Base-by-base conservation (phyloP, 2,888 invertebrate species). In the Liodrosophila aerea region DNA sequence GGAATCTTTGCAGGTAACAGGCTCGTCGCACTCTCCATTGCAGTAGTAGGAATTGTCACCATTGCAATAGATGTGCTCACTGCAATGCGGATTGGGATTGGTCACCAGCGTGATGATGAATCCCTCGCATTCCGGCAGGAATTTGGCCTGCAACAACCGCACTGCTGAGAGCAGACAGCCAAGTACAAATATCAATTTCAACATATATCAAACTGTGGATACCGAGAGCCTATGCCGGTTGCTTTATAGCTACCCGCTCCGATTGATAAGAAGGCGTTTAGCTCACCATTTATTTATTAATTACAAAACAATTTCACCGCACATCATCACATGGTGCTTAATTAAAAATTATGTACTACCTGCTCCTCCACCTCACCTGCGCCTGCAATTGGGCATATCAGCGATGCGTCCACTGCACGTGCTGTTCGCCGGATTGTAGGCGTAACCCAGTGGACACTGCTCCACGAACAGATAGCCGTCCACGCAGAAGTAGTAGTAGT, bases 11-110 rank as follows among this genome's bases (percentile, higher is more conserved):
- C 85, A 82, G 18, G 11, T 52, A 4, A 82, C 64, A 0, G 72
- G 46, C 7, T 80, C 76, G 1, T 2, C 34, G 45, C 82, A 83
- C 5, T 78, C 76, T 0, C 76, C 88, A 9, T 87, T 87, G 49
- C 81, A 81, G 22, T 78, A 81, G 37, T 56, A 86, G 0, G 88
- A 87, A 1, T 86, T 75, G 0, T 81, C 72, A 0, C 77, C 78
- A 59, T 87, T 66, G 49, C 88, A 89, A 40, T 82, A 73, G 5
- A 88, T 82, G 31, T 69, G 88, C 40, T 66, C 74, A 9, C 84
- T 73, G 69, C 88, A 89, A 4, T 76, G 73, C 2, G 22, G 16
- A 47, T 78, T 78, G 1, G 73, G 68, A 33, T 81, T 77, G 0
- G 67, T 40, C 4, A 85, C 56, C 11, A 70, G 81, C 1, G 33